phyloP scores from a whole-genome alignment of 2,113 vertebrate genomes.

The Terrapene triunguis region DNA sequence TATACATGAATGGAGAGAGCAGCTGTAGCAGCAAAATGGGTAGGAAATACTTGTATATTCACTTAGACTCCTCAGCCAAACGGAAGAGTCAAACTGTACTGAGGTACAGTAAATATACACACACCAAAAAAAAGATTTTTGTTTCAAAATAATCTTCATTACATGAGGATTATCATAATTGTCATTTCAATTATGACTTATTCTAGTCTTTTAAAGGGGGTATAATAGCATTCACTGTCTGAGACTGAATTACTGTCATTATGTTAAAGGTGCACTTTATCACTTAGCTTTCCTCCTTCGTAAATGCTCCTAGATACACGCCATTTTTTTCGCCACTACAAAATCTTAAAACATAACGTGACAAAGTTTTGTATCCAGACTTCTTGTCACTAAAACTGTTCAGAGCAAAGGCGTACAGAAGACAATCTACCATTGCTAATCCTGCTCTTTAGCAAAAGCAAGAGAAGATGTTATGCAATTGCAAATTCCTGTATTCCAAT shows the following conservation, averaged over 20 bases:
- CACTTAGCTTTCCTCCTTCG: slow-evolving; percentile 61
- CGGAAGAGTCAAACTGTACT: neutral
- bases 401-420: slow-evolving; percentile 45
- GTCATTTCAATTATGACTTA: slow-evolving; percentile 73
- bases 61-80: neutral
- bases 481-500: slow-evolving; percentile 22
- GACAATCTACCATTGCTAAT: slow-evolving; percentile 2
- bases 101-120: slow-evolving; percentile 25
- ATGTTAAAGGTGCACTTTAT: slow-evolving; percentile 67
- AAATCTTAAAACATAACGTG: slow-evolving; percentile 47
- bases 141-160: slow-evolving; percentile 76
- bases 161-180: slow-evolving; percentile 65
- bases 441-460: neutral
- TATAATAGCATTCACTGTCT: slow-evolving; percentile 66
- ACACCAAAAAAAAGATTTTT: slow-evolving; percentile 48
- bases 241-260: slow-evolving; percentile 67
- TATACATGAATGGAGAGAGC: neutral
- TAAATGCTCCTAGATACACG: slow-evolving; percentile 47
- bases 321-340: neutral
- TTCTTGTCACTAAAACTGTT: slow-evolving; percentile 45
- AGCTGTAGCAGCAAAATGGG: neutral
- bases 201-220: slow-evolving; percentile 67
- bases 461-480: neutral
- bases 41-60: slow-evolving; percentile 25
- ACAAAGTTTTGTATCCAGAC: slow-evolving; percentile 56